Evolutionary conservation across 2,797 vertebrate genomes (phyloP).

Genomic region (Tiaroga cobitis): DNA sequence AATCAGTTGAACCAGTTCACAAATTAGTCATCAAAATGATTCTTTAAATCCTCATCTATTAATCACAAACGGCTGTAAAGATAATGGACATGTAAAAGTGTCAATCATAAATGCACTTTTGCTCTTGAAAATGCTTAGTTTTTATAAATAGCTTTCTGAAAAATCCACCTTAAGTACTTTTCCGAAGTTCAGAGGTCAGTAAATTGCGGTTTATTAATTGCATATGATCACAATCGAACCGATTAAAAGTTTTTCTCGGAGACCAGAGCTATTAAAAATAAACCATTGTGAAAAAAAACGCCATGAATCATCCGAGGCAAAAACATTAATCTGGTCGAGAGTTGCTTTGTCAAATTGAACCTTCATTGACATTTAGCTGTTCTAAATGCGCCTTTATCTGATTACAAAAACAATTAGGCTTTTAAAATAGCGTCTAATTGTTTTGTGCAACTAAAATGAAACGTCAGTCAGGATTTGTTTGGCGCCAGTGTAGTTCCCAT

Average conservation of each 20-base stretch:
- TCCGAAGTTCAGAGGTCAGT: constrained; percentile 10
- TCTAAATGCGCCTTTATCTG: constrained; percentile 37
- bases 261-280: constrained; percentile 13
- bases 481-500: neutral
- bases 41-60: neutral
- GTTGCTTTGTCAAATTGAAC: neutral
- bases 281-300: neutral
- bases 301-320: constrained; percentile 7
- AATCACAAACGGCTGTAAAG: neutral
- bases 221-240: neutral
- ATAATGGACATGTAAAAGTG: neutral
- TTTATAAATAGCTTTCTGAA: neutral
- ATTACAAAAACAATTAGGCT: constrained; percentile 35
- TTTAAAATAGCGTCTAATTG: constrained; percentile 29
- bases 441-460: neutral
- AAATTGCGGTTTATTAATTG: constrained; percentile 18
- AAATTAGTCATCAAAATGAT: neutral
- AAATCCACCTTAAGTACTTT: neutral
- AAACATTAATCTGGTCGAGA: constrained; percentile 6
- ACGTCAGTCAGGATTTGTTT: constrained; percentile 30
- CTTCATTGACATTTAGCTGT: constrained; percentile 13
- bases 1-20: neutral
- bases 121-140: neutral
- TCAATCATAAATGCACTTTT: neutral
- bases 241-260: constrained; percentile 32